These are phyloP conservation scores for Bos indicus DNA, from an alignment of 2,113 vertebrate species.

Conservation along the genomic window DNA sequence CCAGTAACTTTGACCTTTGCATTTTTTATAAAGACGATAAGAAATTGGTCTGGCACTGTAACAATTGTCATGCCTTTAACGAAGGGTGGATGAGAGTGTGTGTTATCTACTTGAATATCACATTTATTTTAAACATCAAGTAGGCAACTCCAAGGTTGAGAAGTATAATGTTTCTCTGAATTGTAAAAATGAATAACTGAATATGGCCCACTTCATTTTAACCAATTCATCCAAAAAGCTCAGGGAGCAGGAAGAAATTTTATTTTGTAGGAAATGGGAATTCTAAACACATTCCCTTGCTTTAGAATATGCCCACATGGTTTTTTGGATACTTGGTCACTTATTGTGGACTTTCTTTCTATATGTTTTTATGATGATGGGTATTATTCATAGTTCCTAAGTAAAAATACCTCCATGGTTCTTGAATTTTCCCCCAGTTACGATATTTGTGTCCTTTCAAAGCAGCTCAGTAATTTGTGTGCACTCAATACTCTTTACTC, in stretches of 20 bases:
- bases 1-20: background rate
- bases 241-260: background rate
- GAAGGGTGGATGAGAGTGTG: background rate
- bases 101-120: background rate
- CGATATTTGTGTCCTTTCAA: background rate
- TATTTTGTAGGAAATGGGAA: background rate
- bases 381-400: slow-evolving; percentile 32
- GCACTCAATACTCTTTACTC: background rate
- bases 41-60: background rate
- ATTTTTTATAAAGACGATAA: background rate
- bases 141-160: background rate
- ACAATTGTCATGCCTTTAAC: background rate
- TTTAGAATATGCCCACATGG: background rate
- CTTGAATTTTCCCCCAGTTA: background rate
- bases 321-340: background rate
- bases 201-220: background rate
- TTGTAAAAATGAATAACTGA: background rate
- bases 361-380: background rate
- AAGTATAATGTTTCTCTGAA: slow-evolving; percentile 2
- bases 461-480: slow-evolving; percentile 2
- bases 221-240: background rate
- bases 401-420: background rate
- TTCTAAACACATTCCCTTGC: background rate
- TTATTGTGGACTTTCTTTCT: slow-evolving; percentile 18
- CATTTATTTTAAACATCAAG: slow-evolving; percentile 20